Evolutionary conservation across 2,797 vertebrate genomes (phyloP).

Genomic region (Momotus momota): DNA sequence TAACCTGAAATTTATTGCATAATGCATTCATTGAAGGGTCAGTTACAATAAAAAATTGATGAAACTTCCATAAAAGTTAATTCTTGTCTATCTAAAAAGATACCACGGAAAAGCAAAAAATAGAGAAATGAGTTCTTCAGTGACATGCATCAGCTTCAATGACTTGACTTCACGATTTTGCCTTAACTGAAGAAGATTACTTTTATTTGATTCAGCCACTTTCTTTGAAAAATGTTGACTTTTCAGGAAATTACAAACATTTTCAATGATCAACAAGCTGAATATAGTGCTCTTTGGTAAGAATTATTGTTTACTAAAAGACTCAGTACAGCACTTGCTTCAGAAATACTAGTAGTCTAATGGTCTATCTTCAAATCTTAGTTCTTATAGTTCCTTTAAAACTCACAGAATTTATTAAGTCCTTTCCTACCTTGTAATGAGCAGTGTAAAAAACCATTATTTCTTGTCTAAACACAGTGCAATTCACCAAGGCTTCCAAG

Average conservation of each 20-base stretch:
- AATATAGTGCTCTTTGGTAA: background rate
- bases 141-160: background rate
- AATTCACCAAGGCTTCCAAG: background rate
- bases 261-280: background rate
- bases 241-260: background rate
- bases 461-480: background rate
- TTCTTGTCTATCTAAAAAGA: background rate
- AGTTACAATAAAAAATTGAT: background rate
- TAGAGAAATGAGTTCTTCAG: background rate
- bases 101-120: background rate
- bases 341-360: background rate
- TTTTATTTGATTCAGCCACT: background rate
- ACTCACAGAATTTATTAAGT: conserved; percentile 12
- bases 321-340: background rate
- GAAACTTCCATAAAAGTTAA: background rate
- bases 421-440: background rate
- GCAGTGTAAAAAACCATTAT: background rate
- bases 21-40: background rate
- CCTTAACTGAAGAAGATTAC: background rate
- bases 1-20: background rate
- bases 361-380: background rate
- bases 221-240: conserved; percentile 20
- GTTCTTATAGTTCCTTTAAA: background rate
- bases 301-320: conserved; percentile 7
- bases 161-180: background rate